Percentiles rank a stretch among this genome's conserved stretches.
Evolutionary conservation across 2,888 invertebrate genomes (phyloP).

Genomic region (Ophion ellenae): DNA sequence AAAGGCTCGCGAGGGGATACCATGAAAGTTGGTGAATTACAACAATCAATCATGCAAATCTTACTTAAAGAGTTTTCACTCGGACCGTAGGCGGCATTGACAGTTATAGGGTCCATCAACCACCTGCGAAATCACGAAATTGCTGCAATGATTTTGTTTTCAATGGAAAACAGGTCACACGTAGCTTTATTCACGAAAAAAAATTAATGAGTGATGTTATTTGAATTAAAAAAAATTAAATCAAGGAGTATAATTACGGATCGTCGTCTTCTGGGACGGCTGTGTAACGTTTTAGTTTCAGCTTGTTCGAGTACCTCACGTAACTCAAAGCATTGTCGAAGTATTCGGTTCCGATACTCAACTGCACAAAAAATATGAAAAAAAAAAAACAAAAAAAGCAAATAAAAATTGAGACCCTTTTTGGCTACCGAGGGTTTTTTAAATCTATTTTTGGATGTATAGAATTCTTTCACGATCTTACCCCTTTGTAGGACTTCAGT

Average conservation of each 20-base stretch:
- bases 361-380: slow-evolving; percentile 18
- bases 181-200: not conserved
- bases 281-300: slow-evolving; percentile 18
- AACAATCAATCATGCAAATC: not conserved
- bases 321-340: slow-evolving; percentile 65
- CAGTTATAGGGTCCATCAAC: slow-evolving; percentile 53
- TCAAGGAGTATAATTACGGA: slow-evolving; percentile 17
- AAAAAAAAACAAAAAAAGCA: not conserved
- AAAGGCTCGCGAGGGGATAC: no score
- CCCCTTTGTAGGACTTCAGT: slow-evolving; percentile 84
- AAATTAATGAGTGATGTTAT: not conserved
- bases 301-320: slow-evolving; percentile 45
- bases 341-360: slow-evolving; percentile 60
- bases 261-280: not conserved
- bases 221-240: not conserved
- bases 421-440: no score
- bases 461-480: slow-evolving; percentile 70
- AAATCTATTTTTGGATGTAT: not conserved
- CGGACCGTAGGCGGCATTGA: slow-evolving; percentile 70
- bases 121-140: slow-evolving; percentile 33
- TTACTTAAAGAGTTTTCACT: slow-evolving; percentile 79
- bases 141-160: not conserved
- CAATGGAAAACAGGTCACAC: not conserved
- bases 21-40: not conserved
- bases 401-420: not conserved